These are phyloP conservation scores for Leptinotarsa haldemani DNA, from an alignment of 2,888 invertebrate species.

Conservation along the genomic window DNA sequence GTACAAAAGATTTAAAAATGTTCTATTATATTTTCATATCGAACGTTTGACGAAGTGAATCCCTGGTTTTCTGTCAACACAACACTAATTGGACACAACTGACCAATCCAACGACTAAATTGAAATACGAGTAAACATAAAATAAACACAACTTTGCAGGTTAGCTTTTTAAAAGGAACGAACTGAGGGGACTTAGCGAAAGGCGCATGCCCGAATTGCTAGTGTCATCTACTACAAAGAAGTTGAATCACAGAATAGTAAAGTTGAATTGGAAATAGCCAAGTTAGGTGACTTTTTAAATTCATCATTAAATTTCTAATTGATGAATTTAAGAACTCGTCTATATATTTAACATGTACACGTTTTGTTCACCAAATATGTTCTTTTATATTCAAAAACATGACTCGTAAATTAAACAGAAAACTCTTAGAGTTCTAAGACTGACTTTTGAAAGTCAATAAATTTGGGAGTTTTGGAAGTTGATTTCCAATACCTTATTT, in stretches of 20 bases:
- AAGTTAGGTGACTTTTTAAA: too few relatives aligned
- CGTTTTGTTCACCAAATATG: too few relatives aligned
- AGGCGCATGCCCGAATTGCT: neutral
- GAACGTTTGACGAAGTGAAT: neutral
- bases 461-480: too few relatives aligned
- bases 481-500: too few relatives aligned
- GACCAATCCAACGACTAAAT: constrained; percentile 1
- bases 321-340: too few relatives aligned
- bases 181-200: neutral
- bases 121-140: constrained; percentile 1
- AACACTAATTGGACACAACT: constrained; percentile 2
- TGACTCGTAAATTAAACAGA: too few relatives aligned
- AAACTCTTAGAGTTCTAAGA: too few relatives aligned
- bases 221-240: neutral
- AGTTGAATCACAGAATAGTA: neutral
- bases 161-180: constrained; percentile 16
- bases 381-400: too few relatives aligned
- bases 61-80: neutral
- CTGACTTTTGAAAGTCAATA: too few relatives aligned
- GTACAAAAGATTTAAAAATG: neutral
- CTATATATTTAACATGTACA: too few relatives aligned
- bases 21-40: neutral
- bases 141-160: constrained; percentile 12
- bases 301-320: too few relatives aligned
- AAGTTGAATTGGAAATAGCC: neutral